Conservation (phyloP, 2,888 invertebrate genomes). For the Synergus umbraculus region DNA sequence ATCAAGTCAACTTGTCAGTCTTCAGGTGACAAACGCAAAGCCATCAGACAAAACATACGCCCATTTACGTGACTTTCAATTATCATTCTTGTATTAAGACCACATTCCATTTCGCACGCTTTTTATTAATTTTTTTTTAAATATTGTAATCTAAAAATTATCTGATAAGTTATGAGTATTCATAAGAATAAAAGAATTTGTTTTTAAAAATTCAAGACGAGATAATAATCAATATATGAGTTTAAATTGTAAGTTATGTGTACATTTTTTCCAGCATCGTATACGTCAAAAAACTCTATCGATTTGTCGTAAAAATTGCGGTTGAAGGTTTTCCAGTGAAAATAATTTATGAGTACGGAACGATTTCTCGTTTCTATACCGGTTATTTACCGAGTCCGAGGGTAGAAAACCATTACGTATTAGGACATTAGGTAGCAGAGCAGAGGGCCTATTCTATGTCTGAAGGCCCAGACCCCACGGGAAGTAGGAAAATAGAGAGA, state of each 20-base stretch:
- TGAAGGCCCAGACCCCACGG: background rate
- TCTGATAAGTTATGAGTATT: no score
- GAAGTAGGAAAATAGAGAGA: background rate
- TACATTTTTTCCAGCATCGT: no score
- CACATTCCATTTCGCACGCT: no score
- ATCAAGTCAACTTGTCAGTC: conserved; percentile 1
- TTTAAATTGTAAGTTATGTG: no score
- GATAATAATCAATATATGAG: no score
- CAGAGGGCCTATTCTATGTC: background rate
- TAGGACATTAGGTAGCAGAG: background rate
- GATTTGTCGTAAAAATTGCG: no score
- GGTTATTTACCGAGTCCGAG: background rate
- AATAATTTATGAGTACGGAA: background rate
- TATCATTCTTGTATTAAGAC: background rate
- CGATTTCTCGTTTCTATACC: background rate
- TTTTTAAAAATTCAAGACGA: no score
- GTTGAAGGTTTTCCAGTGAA: background rate
- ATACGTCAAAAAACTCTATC: no score
- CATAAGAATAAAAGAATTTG: no score
- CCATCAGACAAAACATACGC: background rate
- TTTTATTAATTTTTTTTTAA: no score
- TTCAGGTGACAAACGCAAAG: conserved; percentile 1
- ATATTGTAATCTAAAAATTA: no score
- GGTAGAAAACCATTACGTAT: background rate
- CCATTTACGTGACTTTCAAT: background rate